Percentiles rank a stretch among this genome's conserved stretches.
phyloP scores from a whole-genome alignment of 2,797 vertebrate species.

The Ispidina picta region DNA sequence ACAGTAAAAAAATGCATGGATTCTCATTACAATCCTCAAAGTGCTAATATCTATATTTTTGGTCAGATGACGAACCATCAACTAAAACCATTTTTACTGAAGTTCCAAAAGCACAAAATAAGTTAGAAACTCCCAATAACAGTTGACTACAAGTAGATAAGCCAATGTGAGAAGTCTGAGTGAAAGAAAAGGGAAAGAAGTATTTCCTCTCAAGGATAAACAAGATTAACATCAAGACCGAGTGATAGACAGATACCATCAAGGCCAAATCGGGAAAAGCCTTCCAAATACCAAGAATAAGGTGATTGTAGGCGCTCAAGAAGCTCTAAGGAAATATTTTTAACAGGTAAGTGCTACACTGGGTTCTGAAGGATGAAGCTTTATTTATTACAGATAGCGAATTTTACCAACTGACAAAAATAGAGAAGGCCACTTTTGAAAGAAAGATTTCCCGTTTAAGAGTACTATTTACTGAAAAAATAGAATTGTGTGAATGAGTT shows the following conservation, averaged over 20 bases:
- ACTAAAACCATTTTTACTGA: not conserved
- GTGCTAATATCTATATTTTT: not conserved
- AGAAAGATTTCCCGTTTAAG: not conserved
- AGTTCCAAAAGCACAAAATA: not conserved
- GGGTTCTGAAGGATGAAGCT: not conserved
- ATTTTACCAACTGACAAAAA: not conserved
- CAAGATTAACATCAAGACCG: constrained; percentile 8
- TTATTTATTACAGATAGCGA: not conserved
- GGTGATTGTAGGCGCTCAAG: not conserved
- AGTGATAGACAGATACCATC: constrained; percentile 23
- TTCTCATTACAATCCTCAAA: not conserved
- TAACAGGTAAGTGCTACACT: not conserved
- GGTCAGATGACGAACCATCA: not conserved
- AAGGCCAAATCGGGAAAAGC: constrained; percentile 14
- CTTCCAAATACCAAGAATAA: not conserved
- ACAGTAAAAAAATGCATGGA: not conserved
- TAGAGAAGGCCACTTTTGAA: not conserved
- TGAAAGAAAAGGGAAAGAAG: not conserved
- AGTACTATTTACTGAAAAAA: not conserved
- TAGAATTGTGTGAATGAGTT: not conserved
- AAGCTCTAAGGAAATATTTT: not conserved
- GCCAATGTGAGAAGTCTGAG: not conserved
- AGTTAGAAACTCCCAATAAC: not conserved
- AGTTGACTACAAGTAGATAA: not conserved
- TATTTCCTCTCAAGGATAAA: constrained; percentile 1